Base-by-base conservation (phyloP, 1,140 invertebrate species). In the Himalopsyche phryganea region DNA sequence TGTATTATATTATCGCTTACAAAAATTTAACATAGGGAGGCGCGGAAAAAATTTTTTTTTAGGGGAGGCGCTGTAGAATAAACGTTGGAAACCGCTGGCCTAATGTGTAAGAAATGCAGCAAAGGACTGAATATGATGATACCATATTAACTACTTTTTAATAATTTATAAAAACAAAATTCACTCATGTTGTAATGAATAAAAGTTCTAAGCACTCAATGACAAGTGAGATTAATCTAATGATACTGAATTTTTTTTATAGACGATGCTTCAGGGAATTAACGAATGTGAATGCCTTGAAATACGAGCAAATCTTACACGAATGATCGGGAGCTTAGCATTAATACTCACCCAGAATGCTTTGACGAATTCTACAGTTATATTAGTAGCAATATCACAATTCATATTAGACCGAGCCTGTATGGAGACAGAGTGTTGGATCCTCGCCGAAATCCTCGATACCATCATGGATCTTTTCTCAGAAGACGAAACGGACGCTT, bases 381-480 rank as follows among this genome's bases (percentile, higher is more conserved):
- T 73, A 9, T 68, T 72, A 66, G 67, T 64, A 17, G 60, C 67
- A 48, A 72, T 82, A 18, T 73, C 76, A 6, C 70, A 76, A 9
- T 82, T 81, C 63, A 72, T 84, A 64, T 54, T 84, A 17, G 75
- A 82, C 2, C 69, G 77, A 67, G 74, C 77, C 66, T 70, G 72
- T 53, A 73, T 76, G 45, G 83, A 82, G 58, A 45, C 52, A 7
- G 81, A 85, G 61, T 77, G 87, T 2, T 87, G 85, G 83, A 80
- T 89, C 0, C 71, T 84, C 10, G 86, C 88, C 18, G 89, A 91
- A 73, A 80, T 85, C 13, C 68, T 91, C 11, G 89, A 91, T 68
- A 81, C 83, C 10, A 66, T 90, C 45, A 86, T 91, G 72, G 89
- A 91, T 70, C 79, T 91, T 36, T 91, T 87, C 72, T 81, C 85